Percentiles rank a stretch among this genome's conserved stretches.
phyloP scores from a whole-genome alignment of 2,113 vertebrate species.

The Symphodus melops region DNA sequence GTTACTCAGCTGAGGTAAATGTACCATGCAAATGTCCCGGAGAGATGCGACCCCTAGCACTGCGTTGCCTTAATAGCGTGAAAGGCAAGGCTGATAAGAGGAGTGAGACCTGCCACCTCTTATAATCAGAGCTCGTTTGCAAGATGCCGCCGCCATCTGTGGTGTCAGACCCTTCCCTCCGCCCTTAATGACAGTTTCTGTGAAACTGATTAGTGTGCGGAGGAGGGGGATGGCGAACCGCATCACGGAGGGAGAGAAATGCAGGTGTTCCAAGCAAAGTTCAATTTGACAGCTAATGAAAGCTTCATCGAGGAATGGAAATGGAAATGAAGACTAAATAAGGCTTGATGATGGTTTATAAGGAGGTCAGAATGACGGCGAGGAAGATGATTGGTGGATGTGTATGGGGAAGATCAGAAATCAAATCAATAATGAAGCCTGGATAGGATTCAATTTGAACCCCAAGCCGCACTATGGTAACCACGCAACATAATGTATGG shows the following conservation, averaged over 20 bases:
- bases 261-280: slow-evolving; percentile 66
- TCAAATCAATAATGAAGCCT: slow-evolving; percentile 8
- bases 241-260: slow-evolving; percentile 15
- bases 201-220: slow-evolving; percentile 68
- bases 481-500: too few relatives aligned
- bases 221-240: slow-evolving; percentile 20
- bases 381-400: slow-evolving; percentile 22
- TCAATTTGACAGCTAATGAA: slow-evolving; percentile 43
- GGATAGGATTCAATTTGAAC: too few relatives aligned
- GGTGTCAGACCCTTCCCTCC: slow-evolving; percentile 66
- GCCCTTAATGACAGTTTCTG: slow-evolving; percentile 71
- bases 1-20: slow-evolving; percentile 52
- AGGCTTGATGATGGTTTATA: slow-evolving; percentile 33
- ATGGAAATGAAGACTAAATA: slow-evolving; percentile 39
- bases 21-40: slow-evolving; percentile 67
- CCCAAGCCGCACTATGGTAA: too few relatives aligned
- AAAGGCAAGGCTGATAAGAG: slow-evolving; percentile 55
- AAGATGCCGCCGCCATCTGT: slow-evolving; percentile 77
- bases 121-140: slow-evolving; percentile 78
- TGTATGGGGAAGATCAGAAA: neutral
- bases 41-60: slow-evolving; percentile 61
- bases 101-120: slow-evolving; percentile 76
- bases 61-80: slow-evolving; percentile 69
- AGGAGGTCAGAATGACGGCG: slow-evolving; percentile 20
- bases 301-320: slow-evolving; percentile 31